Evolutionary conservation across 2,888 invertebrate species (phyloP).

Genomic region (Scaptomyza caliginosa): DNA sequence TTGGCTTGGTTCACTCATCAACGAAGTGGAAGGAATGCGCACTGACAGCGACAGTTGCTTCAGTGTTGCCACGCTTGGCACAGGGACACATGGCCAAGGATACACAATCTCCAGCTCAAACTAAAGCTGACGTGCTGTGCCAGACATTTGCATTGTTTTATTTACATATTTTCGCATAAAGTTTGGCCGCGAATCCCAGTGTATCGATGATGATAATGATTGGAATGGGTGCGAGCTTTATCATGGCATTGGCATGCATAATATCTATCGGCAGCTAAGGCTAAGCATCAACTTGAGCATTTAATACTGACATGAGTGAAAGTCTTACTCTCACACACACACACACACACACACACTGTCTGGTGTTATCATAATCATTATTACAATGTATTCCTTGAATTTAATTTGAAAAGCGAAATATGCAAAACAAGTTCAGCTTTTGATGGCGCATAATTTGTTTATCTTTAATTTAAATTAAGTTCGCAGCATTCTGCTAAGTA

Average conservation of each 20-base stretch:
- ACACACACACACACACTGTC: too few species aligned
- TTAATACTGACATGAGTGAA: slow-evolving; percentile 50
- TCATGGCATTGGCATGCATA: slow-evolving; percentile 43
- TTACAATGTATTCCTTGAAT: slow-evolving; percentile 34
- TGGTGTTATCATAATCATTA: slow-evolving; percentile 40
- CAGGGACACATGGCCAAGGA: slow-evolving; percentile 12
- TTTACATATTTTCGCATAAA: slow-evolving; percentile 68
- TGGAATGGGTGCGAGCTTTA: background rate
- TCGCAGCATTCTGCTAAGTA: slow-evolving; percentile 7
- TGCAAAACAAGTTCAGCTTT: slow-evolving; percentile 62
- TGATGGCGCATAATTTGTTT: slow-evolving; percentile 70
- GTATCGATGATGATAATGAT: slow-evolving; percentile 42
- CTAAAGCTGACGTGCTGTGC: slow-evolving; percentile 26
- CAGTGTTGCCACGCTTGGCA: slow-evolving; percentile 8
- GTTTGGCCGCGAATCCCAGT: slow-evolving; percentile 42
- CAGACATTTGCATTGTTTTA: slow-evolving; percentile 75
- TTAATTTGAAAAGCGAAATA: slow-evolving; percentile 60
- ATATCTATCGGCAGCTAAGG: slow-evolving; percentile 64
- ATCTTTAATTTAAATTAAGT: slow-evolving; percentile 71
- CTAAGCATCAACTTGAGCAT: slow-evolving; percentile 56
- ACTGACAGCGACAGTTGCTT: slow-evolving; percentile 70
- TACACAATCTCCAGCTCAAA: slow-evolving; percentile 23
- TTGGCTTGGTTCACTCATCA: slow-evolving; percentile 78
- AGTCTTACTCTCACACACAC: too few species aligned
- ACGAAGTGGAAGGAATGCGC: slow-evolving; percentile 75